Evolutionary conservation across 2,113 vertebrate genomes (phyloP).

Genomic region (Toxotes jaculatrix): DNA sequence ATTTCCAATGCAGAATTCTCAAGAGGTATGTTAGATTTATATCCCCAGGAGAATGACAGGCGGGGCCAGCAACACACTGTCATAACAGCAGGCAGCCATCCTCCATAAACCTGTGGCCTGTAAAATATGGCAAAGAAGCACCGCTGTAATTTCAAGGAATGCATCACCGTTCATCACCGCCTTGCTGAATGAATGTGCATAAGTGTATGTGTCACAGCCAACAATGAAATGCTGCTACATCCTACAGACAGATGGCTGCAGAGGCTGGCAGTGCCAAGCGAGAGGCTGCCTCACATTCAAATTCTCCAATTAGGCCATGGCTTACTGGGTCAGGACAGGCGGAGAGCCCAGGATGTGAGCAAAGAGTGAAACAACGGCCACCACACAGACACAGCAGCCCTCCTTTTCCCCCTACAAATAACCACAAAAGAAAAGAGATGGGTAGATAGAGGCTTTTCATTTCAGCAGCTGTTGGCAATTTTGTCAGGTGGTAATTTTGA

Average conservation of each 20-base stretch:
- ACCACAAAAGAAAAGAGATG: not conserved
- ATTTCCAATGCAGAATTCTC: constrained; percentile 60
- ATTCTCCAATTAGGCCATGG: constrained; percentile 50
- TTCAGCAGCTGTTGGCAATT: not conserved
- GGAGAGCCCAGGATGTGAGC: constrained; percentile 9
- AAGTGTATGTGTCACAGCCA: constrained; percentile 9
- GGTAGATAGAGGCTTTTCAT: not conserved
- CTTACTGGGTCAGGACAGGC: constrained; percentile 49
- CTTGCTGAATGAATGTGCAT: constrained; percentile 23
- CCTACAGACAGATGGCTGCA: constrained; percentile 54
- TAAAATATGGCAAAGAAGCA: constrained; percentile 34
- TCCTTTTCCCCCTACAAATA: not conserved
- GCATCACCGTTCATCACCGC: constrained; percentile 22
- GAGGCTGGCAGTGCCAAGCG: constrained; percentile 35
- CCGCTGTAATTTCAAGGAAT: constrained; percentile 31
- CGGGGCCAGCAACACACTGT: constrained; percentile 1
- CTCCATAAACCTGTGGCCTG: constrained; percentile 30
- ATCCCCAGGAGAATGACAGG: constrained; percentile 40
- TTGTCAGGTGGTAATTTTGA: not conserved
- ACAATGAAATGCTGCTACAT: constrained; percentile 31
- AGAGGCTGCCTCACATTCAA: constrained; percentile 47
- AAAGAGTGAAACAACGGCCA: not conserved
- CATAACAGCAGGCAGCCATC: constrained; percentile 24
- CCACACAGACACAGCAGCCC: not conserved
- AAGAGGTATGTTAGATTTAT: constrained; percentile 65